Evolutionary conservation across 1,140 invertebrate species (phyloP).

Genomic region (Drosophila repleta): DNA sequence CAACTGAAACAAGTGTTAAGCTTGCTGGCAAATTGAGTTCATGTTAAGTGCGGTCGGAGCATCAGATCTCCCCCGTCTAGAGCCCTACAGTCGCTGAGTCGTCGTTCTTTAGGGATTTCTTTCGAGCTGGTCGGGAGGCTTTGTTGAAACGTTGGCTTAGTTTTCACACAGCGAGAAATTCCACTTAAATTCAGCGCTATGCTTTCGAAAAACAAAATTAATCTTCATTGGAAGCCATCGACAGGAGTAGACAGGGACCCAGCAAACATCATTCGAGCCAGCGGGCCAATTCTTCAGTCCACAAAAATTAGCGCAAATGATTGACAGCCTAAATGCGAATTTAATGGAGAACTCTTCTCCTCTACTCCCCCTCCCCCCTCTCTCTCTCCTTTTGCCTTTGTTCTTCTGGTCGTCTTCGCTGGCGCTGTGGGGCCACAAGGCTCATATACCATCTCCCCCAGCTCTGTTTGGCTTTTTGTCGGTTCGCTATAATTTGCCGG

Average conservation of each 20-base stretch:
- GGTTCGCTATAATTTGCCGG: constrained; percentile 67
- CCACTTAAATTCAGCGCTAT: constrained; percentile 61
- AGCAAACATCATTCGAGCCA: constrained; percentile 7
- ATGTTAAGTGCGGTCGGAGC: constrained; percentile 51
- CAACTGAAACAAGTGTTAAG: constrained; percentile 68
- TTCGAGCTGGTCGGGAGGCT: not conserved
- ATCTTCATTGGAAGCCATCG: constrained; percentile 80
- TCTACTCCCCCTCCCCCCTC: constrained; percentile 26
- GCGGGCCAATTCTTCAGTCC: constrained; percentile 32
- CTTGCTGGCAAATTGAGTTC: constrained; percentile 74
- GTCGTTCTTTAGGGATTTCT: not conserved
- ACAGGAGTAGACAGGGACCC: constrained; percentile 50
- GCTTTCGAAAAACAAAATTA: constrained; percentile 74
- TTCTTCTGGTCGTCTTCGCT: constrained; percentile 23
- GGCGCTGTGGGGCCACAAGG: constrained; percentile 32
- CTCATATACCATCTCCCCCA: constrained; percentile 14
- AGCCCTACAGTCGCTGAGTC: not conserved
- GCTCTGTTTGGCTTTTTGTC: constrained; percentile 11
- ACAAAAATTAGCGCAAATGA: constrained; percentile 82
- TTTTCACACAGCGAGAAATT: constrained; percentile 58
- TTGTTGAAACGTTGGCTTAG: constrained; percentile 45
- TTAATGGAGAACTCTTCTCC: constrained; percentile 74
- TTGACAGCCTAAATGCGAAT: constrained; percentile 83
- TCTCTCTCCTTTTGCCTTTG: constrained; percentile 6
- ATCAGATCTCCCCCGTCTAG: constrained; percentile 36